Evolutionary conservation across 35 echinoderm and acorn worm species (phyloP), one percentile per base, ranked within the genome.

Genomic region (Anneissia japonica): DNA sequence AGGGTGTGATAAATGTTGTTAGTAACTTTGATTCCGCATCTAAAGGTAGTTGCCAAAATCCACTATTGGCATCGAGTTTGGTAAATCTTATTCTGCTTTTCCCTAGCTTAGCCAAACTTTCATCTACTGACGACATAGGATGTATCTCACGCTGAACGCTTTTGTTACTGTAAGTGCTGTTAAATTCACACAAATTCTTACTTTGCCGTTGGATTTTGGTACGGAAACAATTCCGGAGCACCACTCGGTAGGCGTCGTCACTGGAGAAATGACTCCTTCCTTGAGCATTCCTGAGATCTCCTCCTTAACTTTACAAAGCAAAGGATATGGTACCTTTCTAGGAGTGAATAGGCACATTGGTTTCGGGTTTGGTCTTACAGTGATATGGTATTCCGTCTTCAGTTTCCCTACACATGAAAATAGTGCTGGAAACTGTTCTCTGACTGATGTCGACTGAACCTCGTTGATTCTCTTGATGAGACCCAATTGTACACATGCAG

Each of bases 31-130:
- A 80, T 39, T 80, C 36, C n/a, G 31, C n/a, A 32, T 80, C 78
- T 39, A 80, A 38, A 3, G 31, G 31, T 34, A 80, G 31, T 34
- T 80, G 78, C 78, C 78, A 80, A n/a, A 80, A 80, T 4, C 37
- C 78, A 39, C 78, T 80, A 32, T 80, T 80, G 9, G 78, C 78
- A 34, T 34, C 37, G 23, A 80, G 78, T n/a, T 80, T 80, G 4
- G 78, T 23, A 38, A 80, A 80, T 14, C n/a, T n/a, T n/a, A 36
- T 38, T 32, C 34, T 80, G 37, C 31, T 38, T 80, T 38, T 38
- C 32, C 4, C 31, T 80, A 80, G 34, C n/a, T 34, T 33, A 11
- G 78, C 37, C 32, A 80, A 34, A 80, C 31, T 80, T 34, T 80
- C 31, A 11, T 80, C 78, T 26, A 80, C 78, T 33, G 75, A 77